Percentiles rank a stretch among this genome's conserved stretches.
Evolutionary conservation across 2,797 vertebrate genomes (phyloP).

Genomic region (Amazona finschi): DNA sequence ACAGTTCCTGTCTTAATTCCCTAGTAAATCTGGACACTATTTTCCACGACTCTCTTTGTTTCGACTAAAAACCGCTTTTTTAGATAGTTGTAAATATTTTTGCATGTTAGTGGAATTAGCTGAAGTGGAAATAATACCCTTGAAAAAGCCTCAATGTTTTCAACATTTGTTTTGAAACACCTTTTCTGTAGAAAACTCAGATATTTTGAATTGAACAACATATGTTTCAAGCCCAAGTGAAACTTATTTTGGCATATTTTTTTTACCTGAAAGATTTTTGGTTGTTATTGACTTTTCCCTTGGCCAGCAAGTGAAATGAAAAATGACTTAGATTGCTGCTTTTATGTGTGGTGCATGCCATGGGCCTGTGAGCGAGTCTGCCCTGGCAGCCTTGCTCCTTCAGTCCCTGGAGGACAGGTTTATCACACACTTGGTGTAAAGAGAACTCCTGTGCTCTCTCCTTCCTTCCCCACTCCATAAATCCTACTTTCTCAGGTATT

Average conservation of each 20-base stretch:
- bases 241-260: background rate
- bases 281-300: background rate
- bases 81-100: background rate
- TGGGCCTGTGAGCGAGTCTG: background rate
- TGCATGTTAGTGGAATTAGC: background rate
- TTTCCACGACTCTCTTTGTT: background rate
- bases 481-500: background rate
- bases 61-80: background rate
- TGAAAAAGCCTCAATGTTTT: background rate
- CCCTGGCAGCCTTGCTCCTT: background rate
- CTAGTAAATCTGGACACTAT: background rate
- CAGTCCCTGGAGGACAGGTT: background rate
- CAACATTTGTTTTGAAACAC: background rate
- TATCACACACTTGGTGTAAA: background rate
- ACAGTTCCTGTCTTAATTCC: background rate
- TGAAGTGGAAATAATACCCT: background rate
- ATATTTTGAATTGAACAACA: background rate
- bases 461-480: background rate
- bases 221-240: background rate
- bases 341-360: fast-evolving
- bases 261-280: background rate
- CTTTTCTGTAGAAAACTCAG: background rate
- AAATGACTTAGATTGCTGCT: background rate
- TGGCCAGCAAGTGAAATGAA: background rate
- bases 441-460: background rate